phyloP scores from a whole-genome alignment of 2,113 vertebrate species.

The Caloenas nicobarica region DNA sequence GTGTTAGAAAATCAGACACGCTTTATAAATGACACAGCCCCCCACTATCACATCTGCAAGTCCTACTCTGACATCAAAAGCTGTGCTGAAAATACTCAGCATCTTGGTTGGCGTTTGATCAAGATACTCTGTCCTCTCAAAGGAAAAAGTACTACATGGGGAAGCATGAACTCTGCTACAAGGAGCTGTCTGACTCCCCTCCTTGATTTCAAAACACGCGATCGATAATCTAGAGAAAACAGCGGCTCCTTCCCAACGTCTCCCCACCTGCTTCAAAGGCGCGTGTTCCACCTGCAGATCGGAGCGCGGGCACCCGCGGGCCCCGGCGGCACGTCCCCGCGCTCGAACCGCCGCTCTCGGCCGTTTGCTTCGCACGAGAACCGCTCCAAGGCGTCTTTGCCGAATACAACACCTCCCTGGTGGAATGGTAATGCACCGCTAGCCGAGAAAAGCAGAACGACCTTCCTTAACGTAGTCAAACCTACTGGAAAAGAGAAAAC shows the following conservation, averaged over 20 bases:
- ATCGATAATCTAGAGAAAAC: not conserved
- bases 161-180: not conserved
- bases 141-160: not conserved
- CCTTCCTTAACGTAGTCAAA: not conserved
- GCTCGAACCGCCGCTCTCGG: not conserved
- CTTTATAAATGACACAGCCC: not conserved
- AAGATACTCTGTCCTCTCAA: not conserved
- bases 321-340: accelerated
- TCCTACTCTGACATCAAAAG: not conserved
- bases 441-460: not conserved
- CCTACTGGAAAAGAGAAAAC: not conserved
- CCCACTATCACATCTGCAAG: not conserved
- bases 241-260: not conserved
- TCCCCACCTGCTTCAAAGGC: not conserved
- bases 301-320: not conserved
- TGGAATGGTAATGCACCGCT: not conserved
- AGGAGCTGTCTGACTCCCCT: not conserved
- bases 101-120: not conserved
- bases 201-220: not conserved
- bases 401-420: not conserved
- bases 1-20: not conserved
- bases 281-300: not conserved
- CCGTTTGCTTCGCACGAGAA: not conserved
- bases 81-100: not conserved
- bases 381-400: not conserved